These are phyloP conservation scores for Gasterosteus aculeatus DNA, from an alignment of 2,113 vertebrate genomes.

Conservation along the genomic window DNA sequence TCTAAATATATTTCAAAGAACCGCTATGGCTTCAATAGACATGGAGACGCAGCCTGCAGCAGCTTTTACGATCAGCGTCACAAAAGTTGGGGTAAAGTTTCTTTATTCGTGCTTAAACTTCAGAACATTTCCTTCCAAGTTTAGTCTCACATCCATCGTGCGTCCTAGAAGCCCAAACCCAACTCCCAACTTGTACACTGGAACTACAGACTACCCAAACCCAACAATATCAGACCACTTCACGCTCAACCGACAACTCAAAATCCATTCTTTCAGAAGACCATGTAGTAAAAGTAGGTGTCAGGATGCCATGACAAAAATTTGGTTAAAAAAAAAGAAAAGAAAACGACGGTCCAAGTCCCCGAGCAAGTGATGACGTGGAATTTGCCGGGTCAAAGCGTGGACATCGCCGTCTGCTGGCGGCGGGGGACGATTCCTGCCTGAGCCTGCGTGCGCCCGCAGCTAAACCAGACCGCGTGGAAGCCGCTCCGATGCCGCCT, in stretches of 20 bases:
- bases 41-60: background rate
- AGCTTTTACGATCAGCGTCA: background rate
- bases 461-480: background rate
- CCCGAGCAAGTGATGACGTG: slow-evolving; percentile 31
- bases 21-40: background rate
- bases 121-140: background rate
- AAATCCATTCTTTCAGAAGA: slow-evolving; percentile 21
- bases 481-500: slow-evolving; percentile 6
- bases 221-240: slow-evolving; percentile 12
- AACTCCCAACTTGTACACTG: background rate
- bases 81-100: background rate
- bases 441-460: background rate
- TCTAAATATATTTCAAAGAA: slow-evolving; percentile 11
- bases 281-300: slow-evolving; percentile 39
- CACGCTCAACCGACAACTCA: slow-evolving; percentile 16
- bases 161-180: background rate
- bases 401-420: slow-evolving; percentile 93
- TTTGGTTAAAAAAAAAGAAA: slow-evolving; percentile 29
- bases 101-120: background rate
- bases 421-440: slow-evolving; percentile 29
- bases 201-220: background rate
- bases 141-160: background rate
- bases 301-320: slow-evolving; percentile 24
- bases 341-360: slow-evolving; percentile 12
- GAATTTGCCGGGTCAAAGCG: slow-evolving; percentile 57